A percentile compares a stretch with the other conserved stretches of the same genome.
Conservation (phyloP, 2,888 invertebrate genomes). For the Xanthostigma xanthostigma region DNA sequence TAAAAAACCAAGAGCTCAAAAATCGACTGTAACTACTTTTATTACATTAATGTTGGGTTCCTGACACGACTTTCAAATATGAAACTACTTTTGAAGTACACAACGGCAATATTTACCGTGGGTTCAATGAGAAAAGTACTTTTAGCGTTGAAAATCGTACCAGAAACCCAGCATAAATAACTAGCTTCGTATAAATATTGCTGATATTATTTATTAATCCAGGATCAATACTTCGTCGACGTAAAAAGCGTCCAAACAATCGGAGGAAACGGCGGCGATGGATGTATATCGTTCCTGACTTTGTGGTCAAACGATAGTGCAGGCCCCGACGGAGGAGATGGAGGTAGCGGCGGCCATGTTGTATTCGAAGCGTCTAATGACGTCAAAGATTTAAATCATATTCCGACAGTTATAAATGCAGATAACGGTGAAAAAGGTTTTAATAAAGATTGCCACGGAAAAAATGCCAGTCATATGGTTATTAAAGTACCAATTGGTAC, state of each 20-base stretch:
- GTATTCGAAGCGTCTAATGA: slow-evolving; percentile 59
- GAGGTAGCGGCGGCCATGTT: slow-evolving; percentile 91
- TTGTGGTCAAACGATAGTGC: slow-evolving; percentile 73
- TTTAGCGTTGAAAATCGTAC: too few relatives aligned
- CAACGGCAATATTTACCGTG: too few relatives aligned
- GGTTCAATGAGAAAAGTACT: too few relatives aligned
- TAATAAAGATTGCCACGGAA: slow-evolving; percentile 67
- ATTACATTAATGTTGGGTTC: too few relatives aligned
- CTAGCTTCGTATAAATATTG: background rate
- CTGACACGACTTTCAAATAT: too few relatives aligned
- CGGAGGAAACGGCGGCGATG: slow-evolving; percentile 90
- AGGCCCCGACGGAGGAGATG: slow-evolving; percentile 94
- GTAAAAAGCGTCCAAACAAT: slow-evolving; percentile 44
- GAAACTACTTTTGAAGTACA: too few relatives aligned
- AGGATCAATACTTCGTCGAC: slow-evolving; percentile 57
- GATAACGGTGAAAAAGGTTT: slow-evolving; percentile 57
- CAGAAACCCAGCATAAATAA: too few relatives aligned
- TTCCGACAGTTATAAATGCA: slow-evolving; percentile 44
- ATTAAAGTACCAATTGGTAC: slow-evolving; percentile 75
- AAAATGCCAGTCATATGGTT: slow-evolving; percentile 55
- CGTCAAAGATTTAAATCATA: slow-evolving; percentile 53
- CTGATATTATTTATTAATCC: slow-evolving; percentile 7
- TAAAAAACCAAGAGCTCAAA: slow-evolving; percentile 30
- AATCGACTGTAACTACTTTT: slow-evolving; percentile 23
- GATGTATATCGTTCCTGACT: slow-evolving; percentile 74